These are phyloP conservation scores for Epirrita christyi DNA, from an alignment of 2,888 invertebrate species.

Conservation along the genomic window DNA sequence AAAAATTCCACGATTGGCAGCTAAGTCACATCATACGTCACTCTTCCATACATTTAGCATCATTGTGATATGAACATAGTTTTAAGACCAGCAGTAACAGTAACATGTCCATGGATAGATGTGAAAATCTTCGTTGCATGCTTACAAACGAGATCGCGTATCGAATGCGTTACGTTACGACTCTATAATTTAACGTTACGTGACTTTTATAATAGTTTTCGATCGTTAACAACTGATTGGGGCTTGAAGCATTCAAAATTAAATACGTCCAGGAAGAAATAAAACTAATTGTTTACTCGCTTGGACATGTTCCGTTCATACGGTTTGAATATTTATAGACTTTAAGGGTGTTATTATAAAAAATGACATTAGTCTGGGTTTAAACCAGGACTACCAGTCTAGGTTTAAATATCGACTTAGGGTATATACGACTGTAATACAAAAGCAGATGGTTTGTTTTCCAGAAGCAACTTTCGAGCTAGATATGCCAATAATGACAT, in stretches of 20 bases:
- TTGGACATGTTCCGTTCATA: conserved; percentile 14
- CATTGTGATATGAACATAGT: not conserved
- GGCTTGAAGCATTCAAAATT: conserved; percentile 13
- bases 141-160: conserved; percentile 47
- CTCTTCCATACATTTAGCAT: not conserved
- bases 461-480: too few relatives aligned
- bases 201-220: conserved; percentile 60
- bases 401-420: too few relatives aligned
- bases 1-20: not conserved
- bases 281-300: conserved; percentile 12
- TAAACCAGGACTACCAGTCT: too few relatives aligned
- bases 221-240: conserved; percentile 33
- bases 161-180: conserved; percentile 39
- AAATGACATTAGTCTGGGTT: too few relatives aligned
- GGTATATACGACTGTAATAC: too few relatives aligned
- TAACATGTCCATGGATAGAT: not conserved
- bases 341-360: too few relatives aligned
- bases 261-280: conserved; percentile 32
- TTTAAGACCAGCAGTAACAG: not conserved
- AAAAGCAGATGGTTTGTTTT: too few relatives aligned
- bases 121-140: conserved; percentile 33
- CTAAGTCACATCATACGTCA: not conserved
- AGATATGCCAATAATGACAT: too few relatives aligned
- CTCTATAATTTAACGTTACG: conserved; percentile 60
- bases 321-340: too few relatives aligned